A percentile compares a stretch with the other conserved stretches of the same genome.
phyloP scores from a whole-genome alignment of 1,140 invertebrate species.

The Macrosteles quadrilineatus region DNA sequence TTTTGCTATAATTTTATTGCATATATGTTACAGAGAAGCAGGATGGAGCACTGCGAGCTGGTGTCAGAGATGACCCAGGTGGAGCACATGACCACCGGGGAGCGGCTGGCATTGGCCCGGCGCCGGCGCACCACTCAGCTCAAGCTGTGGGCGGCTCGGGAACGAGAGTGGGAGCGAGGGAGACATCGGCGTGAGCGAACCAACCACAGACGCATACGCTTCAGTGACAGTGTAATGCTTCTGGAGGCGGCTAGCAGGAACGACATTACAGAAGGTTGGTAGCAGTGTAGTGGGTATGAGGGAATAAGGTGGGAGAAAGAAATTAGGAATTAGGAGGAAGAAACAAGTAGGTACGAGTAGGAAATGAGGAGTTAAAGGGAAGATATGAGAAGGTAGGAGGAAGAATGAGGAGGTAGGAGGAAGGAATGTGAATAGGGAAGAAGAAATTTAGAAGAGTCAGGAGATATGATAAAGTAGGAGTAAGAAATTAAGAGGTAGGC shows the following conservation, averaged over 20 bases:
- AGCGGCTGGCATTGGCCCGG: constrained; percentile 85
- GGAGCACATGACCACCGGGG: constrained; percentile 90
- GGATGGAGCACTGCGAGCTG: constrained; percentile 88
- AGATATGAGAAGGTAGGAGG: too few relatives aligned
- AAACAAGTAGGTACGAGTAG: too few relatives aligned
- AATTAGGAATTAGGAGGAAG: too few relatives aligned
- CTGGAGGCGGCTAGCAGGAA: constrained; percentile 93
- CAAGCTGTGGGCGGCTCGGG: constrained; percentile 83
- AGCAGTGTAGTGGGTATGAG: too few relatives aligned
- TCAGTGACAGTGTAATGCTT: constrained; percentile 89
- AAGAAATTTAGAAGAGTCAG: too few relatives aligned
- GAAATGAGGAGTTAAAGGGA: too few relatives aligned
- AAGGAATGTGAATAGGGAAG: too few relatives aligned
- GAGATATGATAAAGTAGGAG: too few relatives aligned
- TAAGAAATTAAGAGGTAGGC: too few relatives aligned
- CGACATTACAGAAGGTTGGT: constrained; percentile 96
- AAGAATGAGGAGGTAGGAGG: too few relatives aligned
- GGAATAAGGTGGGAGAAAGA: too few relatives aligned
- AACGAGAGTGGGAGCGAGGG: constrained; percentile 69
- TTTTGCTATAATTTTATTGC: too few relatives aligned
- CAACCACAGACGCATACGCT: constrained; percentile 64
- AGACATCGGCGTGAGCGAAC: constrained; percentile 55
- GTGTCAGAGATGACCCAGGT: constrained; percentile 90
- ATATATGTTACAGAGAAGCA: constrained; percentile 14
- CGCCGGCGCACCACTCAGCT: constrained; percentile 86